Percentiles rank a stretch among this genome's conserved stretches.
Conservation (phyloP, 2,113 vertebrate species). For the Corynorhinus townsendii region DNA sequence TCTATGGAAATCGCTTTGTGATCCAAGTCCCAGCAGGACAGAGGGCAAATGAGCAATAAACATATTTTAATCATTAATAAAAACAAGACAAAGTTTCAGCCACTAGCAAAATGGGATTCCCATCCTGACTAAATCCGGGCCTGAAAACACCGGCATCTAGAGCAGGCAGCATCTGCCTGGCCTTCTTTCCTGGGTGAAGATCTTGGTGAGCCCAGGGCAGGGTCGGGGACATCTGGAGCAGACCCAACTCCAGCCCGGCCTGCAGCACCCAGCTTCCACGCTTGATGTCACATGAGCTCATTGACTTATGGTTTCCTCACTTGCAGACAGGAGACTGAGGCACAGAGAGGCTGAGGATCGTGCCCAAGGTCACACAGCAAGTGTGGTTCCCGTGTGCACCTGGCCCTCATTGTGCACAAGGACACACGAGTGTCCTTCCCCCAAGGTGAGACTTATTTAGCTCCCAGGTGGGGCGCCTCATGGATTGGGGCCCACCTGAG, state of each 20-base stretch:
- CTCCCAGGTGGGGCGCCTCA: not conserved
- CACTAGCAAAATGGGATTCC: not conserved
- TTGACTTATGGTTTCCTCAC: not conserved
- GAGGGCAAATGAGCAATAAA: not conserved
- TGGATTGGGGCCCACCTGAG: accelerated
- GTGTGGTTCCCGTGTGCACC: not conserved
- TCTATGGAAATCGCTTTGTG: not conserved
- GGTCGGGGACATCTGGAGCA: not conserved
- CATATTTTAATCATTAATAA: conserved; percentile 27
- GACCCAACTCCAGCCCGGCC: not conserved
- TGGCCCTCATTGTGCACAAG: not conserved
- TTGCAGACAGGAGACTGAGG: not conserved
- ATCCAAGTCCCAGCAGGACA: conserved; percentile 37
- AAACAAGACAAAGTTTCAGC: not conserved
- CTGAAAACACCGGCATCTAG: not conserved
- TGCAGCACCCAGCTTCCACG: accelerated
- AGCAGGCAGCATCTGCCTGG: not conserved
- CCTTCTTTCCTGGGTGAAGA: not conserved
- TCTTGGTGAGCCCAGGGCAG: not conserved
- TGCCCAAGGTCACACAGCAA: not conserved
- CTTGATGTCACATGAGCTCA: accelerated
- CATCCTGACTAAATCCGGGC: not conserved
- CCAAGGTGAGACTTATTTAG: accelerated
- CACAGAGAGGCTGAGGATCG: not conserved
- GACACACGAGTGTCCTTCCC: not conserved